phyloP scores from a whole-genome alignment of 2,113 vertebrate species.

The Turdus rufiventris region DNA sequence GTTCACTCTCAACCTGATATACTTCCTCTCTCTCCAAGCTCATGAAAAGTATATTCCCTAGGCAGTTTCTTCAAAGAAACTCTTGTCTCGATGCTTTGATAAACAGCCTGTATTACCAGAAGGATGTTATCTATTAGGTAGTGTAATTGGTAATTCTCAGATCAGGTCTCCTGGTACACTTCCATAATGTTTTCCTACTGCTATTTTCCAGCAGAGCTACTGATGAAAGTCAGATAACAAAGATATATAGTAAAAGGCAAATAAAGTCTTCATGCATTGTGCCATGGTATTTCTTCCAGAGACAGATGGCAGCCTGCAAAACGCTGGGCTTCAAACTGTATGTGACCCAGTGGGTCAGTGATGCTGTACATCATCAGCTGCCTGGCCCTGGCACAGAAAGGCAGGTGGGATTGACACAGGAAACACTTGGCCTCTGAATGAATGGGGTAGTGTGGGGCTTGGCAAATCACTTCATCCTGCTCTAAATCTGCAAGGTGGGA shows the following conservation, averaged over 20 bases:
- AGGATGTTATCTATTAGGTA: background rate
- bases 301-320: background rate
- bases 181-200: background rate
- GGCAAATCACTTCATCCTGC: background rate
- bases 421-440: background rate
- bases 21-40: background rate
- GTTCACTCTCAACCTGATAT: background rate
- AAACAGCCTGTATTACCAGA: background rate
- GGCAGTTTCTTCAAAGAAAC: background rate
- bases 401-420: background rate
- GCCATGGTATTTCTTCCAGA: background rate
- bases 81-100: background rate
- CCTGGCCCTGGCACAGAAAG: background rate
- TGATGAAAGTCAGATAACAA: background rate
- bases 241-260: background rate
- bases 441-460: background rate
- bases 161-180: background rate
- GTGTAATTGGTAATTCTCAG: background rate
- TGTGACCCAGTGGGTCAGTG: background rate
- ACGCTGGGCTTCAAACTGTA: background rate
- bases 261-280: background rate
- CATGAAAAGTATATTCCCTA: background rate
- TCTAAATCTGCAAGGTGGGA: constrained; percentile 17
- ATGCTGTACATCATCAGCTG: background rate
- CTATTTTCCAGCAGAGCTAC: background rate